Percentiles rank a stretch among this genome's conserved stretches.
phyloP scores from a whole-genome alignment of 1,140 invertebrate genomes.

The Patella vulgata region DNA sequence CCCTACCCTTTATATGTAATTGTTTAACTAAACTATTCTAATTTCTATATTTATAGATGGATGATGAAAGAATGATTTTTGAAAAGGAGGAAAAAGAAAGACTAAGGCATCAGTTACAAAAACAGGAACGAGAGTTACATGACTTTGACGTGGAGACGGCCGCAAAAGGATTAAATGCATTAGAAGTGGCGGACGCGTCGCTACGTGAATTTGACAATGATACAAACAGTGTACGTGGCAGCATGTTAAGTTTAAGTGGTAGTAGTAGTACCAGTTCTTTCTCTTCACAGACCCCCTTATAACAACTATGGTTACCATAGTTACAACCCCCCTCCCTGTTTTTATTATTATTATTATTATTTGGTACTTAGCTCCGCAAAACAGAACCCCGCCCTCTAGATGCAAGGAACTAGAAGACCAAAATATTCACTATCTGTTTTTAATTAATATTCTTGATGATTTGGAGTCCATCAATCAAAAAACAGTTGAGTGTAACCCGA shows the following conservation, averaged over 20 bases:
- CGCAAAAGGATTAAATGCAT: constrained; percentile 86
- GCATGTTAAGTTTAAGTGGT: constrained; percentile 92
- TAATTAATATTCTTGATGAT: no score
- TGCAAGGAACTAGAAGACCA: no score
- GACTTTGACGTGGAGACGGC: constrained; percentile 95
- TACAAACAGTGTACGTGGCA: constrained; percentile 85
- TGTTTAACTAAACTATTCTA: no score
- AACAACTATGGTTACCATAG: no score
- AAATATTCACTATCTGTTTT: no score
- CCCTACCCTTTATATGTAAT: no score
- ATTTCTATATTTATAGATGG: constrained; percentile 79
- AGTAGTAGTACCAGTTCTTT: constrained; percentile 83
- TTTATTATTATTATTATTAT: no score
- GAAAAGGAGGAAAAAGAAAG: constrained; percentile 88
- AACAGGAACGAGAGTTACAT: constrained; percentile 88
- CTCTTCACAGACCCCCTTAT: constrained; percentile 42
- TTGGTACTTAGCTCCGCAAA: no score
- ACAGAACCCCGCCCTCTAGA: no score
- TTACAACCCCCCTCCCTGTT: no score
- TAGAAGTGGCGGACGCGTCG: constrained; percentile 89
- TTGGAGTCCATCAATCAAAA: no score
- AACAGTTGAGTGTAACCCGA: no score
- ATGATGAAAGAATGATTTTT: constrained; percentile 89
- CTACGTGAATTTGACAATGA: constrained; percentile 80
- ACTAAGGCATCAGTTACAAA: constrained; percentile 86